Conservation (phyloP, 2,797 vertebrate species). For the Chaenodraco wilsoni region DNA sequence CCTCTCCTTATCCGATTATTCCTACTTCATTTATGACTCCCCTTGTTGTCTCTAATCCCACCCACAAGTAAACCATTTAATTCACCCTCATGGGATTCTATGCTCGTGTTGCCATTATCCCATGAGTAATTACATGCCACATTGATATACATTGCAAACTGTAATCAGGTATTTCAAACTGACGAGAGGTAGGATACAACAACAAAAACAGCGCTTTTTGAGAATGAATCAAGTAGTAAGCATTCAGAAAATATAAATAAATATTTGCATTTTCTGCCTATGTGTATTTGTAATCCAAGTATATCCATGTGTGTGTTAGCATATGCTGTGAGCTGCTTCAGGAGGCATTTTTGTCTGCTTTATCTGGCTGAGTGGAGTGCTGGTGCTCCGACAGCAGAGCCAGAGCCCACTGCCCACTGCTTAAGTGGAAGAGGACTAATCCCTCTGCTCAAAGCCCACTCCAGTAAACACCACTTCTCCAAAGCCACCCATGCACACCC, state of each 20-base stretch:
- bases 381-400: constrained; percentile 61
- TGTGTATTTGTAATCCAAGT: constrained; percentile 26
- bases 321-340: constrained; percentile 55
- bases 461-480: constrained; percentile 74
- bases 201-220: neutral
- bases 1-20: constrained; percentile 51
- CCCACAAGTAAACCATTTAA: constrained; percentile 66
- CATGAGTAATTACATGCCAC: constrained; percentile 11
- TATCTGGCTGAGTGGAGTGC: constrained; percentile 68
- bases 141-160: constrained; percentile 13
- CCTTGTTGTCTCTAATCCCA: constrained; percentile 62
- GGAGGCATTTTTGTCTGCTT: constrained; percentile 64
- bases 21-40: constrained; percentile 56
- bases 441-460: constrained; percentile 66
- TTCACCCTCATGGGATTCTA: constrained; percentile 52
- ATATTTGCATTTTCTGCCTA: constrained; percentile 14
- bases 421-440: constrained; percentile 78
- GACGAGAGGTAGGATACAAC: neutral
- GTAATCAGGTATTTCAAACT: constrained; percentile 26
- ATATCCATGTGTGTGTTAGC: constrained; percentile 26
- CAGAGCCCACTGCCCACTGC: constrained; percentile 63
- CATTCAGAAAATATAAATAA: neutral
- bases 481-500: constrained; percentile 74
- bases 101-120: constrained; percentile 59
- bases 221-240: neutral